phyloP scores from a whole-genome alignment of 2,113 vertebrate genomes.

The Collichthys lucidus region DNA sequence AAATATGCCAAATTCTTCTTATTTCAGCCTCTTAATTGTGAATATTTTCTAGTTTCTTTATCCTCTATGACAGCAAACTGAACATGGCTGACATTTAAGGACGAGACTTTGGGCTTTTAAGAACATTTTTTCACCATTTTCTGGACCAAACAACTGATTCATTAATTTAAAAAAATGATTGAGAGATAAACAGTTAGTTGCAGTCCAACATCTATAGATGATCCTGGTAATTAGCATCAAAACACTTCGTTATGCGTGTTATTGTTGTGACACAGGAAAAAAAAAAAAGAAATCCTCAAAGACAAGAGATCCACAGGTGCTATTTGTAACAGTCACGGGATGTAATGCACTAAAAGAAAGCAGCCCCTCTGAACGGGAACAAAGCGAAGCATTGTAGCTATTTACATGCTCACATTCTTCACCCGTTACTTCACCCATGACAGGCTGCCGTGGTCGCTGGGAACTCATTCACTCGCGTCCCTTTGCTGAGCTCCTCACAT shows the following conservation, averaged over 20 bases:
- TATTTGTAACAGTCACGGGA: constrained; percentile 28
- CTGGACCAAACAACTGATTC: neutral
- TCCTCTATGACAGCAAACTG: too few species aligned
- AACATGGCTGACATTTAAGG: too few species aligned
- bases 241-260: neutral
- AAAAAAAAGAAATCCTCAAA: neutral
- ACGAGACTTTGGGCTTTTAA: too few species aligned
- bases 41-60: too few species aligned
- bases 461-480: neutral
- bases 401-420: constrained; percentile 61
- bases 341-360: constrained; percentile 20
- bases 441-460: neutral
- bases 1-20: too few species aligned
- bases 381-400: constrained; percentile 51
- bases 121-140: too few species aligned
- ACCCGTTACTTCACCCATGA: constrained; percentile 27
- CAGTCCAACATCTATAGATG: neutral
- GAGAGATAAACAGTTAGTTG: neutral
- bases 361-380: constrained; percentile 22
- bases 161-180: neutral
- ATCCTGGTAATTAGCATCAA: constrained; percentile 9
- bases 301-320: constrained; percentile 13
- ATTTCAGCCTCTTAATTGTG: too few species aligned
- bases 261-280: constrained; percentile 11
- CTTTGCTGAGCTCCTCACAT: neutral